A percentile compares a stretch with the other conserved stretches of the same genome.
phyloP scores from a whole-genome alignment of 2,113 vertebrate genomes.

The Carollia perspicillata region DNA sequence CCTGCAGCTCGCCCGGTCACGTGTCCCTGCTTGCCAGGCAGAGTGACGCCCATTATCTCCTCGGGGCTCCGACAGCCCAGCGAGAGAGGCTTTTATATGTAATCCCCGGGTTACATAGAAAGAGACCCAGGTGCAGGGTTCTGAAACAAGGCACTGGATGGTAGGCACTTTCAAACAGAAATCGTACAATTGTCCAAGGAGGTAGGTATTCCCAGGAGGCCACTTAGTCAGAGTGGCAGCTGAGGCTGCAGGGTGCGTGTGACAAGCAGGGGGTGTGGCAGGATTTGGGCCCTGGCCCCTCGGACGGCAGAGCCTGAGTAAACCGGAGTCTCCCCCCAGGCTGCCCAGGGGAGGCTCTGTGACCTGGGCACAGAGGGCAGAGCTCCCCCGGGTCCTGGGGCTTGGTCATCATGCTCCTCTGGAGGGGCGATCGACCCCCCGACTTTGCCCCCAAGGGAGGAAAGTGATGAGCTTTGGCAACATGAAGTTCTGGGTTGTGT shows the following conservation, averaged over 20 bases:
- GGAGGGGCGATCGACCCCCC: background rate
- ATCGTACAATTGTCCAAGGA: accelerated
- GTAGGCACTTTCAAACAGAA: background rate
- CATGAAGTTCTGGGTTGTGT: background rate
- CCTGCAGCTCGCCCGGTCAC: background rate
- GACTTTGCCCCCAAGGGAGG: background rate
- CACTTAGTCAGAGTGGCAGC: background rate
- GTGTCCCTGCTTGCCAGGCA: background rate
- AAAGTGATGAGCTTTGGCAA: background rate
- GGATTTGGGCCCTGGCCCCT: background rate
- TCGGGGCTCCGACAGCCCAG: background rate
- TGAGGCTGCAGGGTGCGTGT: background rate
- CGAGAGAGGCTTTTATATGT: background rate
- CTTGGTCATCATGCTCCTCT: background rate
- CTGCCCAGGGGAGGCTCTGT: background rate
- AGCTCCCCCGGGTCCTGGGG: background rate
- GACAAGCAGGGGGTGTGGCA: background rate
- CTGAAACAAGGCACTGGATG: background rate
- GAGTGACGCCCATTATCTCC: background rate
- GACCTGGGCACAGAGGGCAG: background rate
- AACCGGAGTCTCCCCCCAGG: background rate
- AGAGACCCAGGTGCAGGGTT: background rate
- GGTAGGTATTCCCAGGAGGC: background rate
- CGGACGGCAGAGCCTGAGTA: accelerated
- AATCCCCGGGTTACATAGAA: too few species aligned